Evolutionary conservation across 2,888 invertebrate genomes (phyloP), one percentile per base, ranked within the genome.

Genomic region (Cartodere bifasciata): DNA sequence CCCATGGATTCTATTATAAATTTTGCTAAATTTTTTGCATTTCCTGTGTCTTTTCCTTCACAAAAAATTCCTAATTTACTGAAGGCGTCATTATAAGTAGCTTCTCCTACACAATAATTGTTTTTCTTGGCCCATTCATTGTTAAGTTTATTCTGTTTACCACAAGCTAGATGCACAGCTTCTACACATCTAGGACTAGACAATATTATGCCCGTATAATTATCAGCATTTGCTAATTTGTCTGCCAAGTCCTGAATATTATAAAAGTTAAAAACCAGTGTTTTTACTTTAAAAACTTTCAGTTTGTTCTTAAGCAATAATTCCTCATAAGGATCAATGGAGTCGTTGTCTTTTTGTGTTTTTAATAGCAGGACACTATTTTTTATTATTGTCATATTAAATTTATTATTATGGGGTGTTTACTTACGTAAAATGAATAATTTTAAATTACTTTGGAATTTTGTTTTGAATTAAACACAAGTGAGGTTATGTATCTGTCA

Each of bases 141-240:
- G 11, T 30, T 27, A 11, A 33, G n/a, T 11, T 26, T 29, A 6
- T 33, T 29, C n/a, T n/a, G n/a, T 23, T 50, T 46, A 35, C 55
- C 50, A 36, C 62, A 41, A 9, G 67, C 58, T 41, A 60, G 51
- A 23, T 50, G 46, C 2, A 63, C 57, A 3, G 68, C 68, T 39
- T 62, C 56, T 6, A 70, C 64, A 44, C 68, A 67, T 16, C 72
- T 55, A 2, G 70, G 70, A 46, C 70, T 70, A 2, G 68, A 67
- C 32, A 72, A 65, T 3, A 71, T 57, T 15, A 71, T 47, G 16
- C 62, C 71, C 26, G 58, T 56, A 50, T 64, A 70, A 20, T 56
- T 47, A 28, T 61, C 55, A 11, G 62, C 58, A 23, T 54, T 53
- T 30, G 52, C 38, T n/a, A 71, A 43, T 48, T 63, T 64, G 13